Conservation (phyloP, 2,888 invertebrate species). For the Stenolophus ochropezus region DNA sequence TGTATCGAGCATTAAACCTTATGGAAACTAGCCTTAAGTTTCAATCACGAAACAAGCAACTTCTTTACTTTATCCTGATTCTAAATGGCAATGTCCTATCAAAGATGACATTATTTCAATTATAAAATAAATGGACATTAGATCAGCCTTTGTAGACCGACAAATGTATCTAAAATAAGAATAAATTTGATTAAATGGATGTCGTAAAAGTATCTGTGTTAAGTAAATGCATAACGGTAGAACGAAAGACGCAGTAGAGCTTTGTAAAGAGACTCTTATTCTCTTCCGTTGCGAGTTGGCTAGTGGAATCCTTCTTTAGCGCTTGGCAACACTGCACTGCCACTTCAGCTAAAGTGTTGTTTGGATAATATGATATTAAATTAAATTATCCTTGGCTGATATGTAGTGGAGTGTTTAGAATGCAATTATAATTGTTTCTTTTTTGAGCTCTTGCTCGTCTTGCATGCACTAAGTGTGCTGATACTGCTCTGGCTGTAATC, state of each 20-base stretch:
- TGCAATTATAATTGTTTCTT: conserved; percentile 46
- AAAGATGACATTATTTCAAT: too few species aligned
- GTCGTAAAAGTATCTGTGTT: not conserved
- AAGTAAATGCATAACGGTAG: not conserved
- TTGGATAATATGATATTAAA: conserved; percentile 43
- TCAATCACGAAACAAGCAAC: too few species aligned
- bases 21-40: too few species aligned
- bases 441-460: conserved; percentile 1
- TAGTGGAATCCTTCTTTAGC: conserved; percentile 6
- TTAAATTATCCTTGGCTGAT: conserved; percentile 42
- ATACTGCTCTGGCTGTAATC: conserved; percentile 29
- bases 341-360: conserved; percentile 46
- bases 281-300: not conserved
- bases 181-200: too few species aligned
- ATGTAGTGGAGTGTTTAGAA: conserved; percentile 39
- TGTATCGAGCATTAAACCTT: too few species aligned
- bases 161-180: too few species aligned
- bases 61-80: too few species aligned
- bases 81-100: too few species aligned
- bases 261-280: conserved; percentile 15
- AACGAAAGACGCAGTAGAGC: not conserved
- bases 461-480: not conserved
- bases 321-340: conserved; percentile 54
- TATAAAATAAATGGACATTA: too few species aligned
- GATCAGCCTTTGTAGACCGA: too few species aligned